A percentile compares a stretch with the other conserved stretches of the same genome.
phyloP scores from a whole-genome alignment of 1,140 invertebrate genomes.

The Macrosteles quadrilineatus region DNA sequence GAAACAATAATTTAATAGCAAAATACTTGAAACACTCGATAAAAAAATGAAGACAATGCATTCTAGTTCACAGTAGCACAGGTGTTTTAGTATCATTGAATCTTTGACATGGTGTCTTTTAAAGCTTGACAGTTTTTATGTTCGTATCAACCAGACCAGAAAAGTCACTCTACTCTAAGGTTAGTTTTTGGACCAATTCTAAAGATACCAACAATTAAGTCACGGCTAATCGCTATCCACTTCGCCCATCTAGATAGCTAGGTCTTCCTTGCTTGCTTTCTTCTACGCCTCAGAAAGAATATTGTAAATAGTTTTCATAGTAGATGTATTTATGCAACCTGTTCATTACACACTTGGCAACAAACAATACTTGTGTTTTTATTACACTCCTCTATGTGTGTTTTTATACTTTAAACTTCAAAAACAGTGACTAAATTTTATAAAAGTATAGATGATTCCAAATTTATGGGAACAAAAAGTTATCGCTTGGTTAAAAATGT shows the following conservation, averaged over 20 bases:
- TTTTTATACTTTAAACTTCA: too few species aligned
- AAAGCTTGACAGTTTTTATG: constrained; percentile 25
- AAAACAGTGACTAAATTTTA: too few species aligned
- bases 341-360: constrained; percentile 31
- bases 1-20: background rate
- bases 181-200: constrained; percentile 19
- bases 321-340: constrained; percentile 31
- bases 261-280: background rate
- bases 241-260: constrained; percentile 4
- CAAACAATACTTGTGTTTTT: constrained; percentile 6
- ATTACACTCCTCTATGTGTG: background rate
- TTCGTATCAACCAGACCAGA: background rate
- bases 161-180: background rate
- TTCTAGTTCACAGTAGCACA: constrained; percentile 14
- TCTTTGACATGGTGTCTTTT: background rate
- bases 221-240: background rate
- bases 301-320: constrained; percentile 32
- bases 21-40: background rate
- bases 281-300: constrained; percentile 15
- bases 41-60: constrained; percentile 1
- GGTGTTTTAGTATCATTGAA: background rate
- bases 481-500: too few species aligned
- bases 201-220: background rate
- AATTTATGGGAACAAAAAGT: too few species aligned
- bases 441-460: too few species aligned